Conservation (phyloP, 2,888 invertebrate genomes). For the Eudasyphora cyanicolor region DNA sequence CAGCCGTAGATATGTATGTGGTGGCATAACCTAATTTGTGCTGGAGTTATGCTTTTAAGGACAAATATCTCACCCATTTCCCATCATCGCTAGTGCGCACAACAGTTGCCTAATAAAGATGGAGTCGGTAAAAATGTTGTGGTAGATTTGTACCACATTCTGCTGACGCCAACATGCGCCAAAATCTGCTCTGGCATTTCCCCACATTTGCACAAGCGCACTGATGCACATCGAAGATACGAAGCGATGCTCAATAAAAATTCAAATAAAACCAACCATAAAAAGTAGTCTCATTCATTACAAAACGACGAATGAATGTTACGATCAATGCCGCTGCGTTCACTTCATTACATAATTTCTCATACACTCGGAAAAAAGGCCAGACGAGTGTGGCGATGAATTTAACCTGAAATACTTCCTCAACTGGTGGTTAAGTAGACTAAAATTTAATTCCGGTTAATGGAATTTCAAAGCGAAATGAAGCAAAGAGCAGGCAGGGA, state of each 20-base stretch:
- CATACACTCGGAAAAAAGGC: not conserved
- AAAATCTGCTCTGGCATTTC: not conserved
- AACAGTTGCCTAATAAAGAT: too few species aligned
- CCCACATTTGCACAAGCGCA: not conserved
- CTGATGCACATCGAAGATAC: too few species aligned
- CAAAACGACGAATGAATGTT: constrained; percentile 1
- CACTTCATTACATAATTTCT: constrained; percentile 12
- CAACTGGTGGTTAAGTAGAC: too few species aligned
- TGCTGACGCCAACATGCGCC: not conserved
- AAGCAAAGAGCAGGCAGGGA: too few species aligned
- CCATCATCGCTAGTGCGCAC: too few species aligned
- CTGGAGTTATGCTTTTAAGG: too few species aligned
- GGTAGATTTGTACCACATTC: constrained; percentile 1
- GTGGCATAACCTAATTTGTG: too few species aligned
- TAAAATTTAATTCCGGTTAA: too few species aligned
- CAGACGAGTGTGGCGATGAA: not conserved
- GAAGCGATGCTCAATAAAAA: not conserved
- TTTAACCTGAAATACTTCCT: not conserved
- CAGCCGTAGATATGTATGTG: too few species aligned
- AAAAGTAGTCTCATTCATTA: not conserved
- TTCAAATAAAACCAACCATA: not conserved
- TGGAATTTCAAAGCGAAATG: too few species aligned
- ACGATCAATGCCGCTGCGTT: constrained; percentile 13
- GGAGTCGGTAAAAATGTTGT: not conserved
- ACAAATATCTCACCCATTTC: constrained; percentile 20